Evolutionary conservation across 2,113 vertebrate genomes (phyloP), one percentile per base, ranked within the genome.

Genomic region (Oryctolagus cuniculus): DNA sequence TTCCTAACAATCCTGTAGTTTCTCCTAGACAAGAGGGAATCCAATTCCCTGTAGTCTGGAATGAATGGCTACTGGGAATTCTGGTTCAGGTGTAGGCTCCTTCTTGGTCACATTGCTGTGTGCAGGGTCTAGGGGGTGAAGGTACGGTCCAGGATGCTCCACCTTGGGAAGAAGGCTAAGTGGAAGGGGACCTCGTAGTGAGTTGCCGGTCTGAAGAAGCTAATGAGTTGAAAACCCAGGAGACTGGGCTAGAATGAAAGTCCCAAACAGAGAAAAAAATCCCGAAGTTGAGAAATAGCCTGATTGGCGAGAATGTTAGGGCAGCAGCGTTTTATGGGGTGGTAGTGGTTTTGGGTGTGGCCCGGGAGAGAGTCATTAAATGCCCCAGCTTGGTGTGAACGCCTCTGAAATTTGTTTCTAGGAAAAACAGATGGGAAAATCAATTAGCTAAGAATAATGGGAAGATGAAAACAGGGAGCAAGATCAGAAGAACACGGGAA

Each of bases 351-450:
- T 94, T 38, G 70, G 61, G 87, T 94, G 84, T 91, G 51, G 72
- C 67, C 66, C 9, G 0, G 24, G 53, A 72, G 77, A 78, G 44
- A 84, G 55, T 24, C 67, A 72, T 63, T 91, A 86, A 70, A 79
- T 77, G 49, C 44, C 22, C 51, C 21, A n/a, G 15, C 53, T 89
- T 93, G 72, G n/a, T 94, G 51, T 69, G 77, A 93, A 90, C 7
- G 19, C 66, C 66, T 80, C 78, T 95, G 89, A 72, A 87, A 63
- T 80, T 67, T 91, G 88, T 90, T 97, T 97, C 94, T 95, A 93
- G 97, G 87, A 93, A 97, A 92, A 94, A 86, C 17, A 81, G 72
- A 78, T 87, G 55, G n/a, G 79, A 95, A 93, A 95, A 75, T 87
- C 49, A 75, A 81, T 93, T 79, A 64, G 49, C 49, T 31, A 73